These are phyloP conservation scores for Thaleichthys pacificus DNA, from an alignment of 2,797 vertebrate genomes.

Conservation along the genomic window DNA sequence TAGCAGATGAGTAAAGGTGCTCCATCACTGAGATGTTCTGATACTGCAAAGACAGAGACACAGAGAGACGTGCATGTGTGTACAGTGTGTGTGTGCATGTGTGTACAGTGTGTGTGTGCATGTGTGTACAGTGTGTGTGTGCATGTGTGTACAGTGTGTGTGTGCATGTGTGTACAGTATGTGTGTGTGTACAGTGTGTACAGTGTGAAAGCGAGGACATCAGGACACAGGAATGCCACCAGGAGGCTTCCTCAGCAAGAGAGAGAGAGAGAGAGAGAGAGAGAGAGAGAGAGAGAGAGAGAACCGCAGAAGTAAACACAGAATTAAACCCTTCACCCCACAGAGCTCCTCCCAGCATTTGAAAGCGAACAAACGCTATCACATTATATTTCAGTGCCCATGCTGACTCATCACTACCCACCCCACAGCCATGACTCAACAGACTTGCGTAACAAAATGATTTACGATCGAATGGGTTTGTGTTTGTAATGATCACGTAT, in stretches of 20 bases:
- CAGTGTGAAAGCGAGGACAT: background rate
- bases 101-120: no score
- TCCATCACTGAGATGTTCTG: background rate
- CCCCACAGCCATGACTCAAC: slow-evolving; percentile 9
- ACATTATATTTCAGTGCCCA: background rate
- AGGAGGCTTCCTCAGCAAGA: background rate
- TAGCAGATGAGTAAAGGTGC: background rate
- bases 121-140: no score
- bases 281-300: background rate
- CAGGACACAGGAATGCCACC: no score
- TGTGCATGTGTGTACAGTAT: background rate
- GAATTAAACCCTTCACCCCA: no score
- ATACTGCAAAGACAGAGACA: background rate
- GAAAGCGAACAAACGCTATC: background rate
- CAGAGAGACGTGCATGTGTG: no score
- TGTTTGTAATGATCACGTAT: slow-evolving; percentile 14
- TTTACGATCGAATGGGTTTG: slow-evolving; percentile 7
- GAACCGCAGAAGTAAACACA: background rate
- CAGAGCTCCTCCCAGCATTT: no score
- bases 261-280: background rate
- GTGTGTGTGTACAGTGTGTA: no score
- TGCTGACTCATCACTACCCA: background rate
- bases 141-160: no score
- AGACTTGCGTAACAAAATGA: background rate
- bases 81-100: no score